Conservation (phyloP, 1,140 invertebrate species). For the Eurytemora carolleeae region DNA sequence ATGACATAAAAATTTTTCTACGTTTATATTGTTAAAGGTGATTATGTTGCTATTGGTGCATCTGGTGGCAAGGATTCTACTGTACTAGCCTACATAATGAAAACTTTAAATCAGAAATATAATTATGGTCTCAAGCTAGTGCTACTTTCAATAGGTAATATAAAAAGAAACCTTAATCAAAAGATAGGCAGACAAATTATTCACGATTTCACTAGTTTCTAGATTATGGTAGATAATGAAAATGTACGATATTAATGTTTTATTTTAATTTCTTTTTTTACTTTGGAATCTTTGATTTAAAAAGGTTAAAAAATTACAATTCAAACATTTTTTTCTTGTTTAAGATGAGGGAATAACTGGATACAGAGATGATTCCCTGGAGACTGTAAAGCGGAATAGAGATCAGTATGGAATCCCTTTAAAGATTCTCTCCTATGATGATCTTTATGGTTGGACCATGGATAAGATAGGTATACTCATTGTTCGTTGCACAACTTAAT, state of each 20-base stretch:
- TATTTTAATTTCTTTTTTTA: too few relatives aligned
- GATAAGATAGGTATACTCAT: constrained; percentile 80
- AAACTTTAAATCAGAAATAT: constrained; percentile 71
- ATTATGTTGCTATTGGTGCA: constrained; percentile 80
- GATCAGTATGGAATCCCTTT: constrained; percentile 81
- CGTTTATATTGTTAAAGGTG: too few relatives aligned
- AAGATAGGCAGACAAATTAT: too few relatives aligned
- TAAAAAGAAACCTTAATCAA: too few relatives aligned
- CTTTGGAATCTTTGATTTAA: too few relatives aligned
- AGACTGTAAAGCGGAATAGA: constrained; percentile 85
- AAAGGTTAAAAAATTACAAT: not conserved
- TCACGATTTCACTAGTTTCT: too few relatives aligned
- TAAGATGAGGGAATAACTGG: constrained; percentile 35
- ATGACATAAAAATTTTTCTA: not conserved
- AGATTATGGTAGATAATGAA: too few relatives aligned
- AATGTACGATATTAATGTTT: too few relatives aligned
- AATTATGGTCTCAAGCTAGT: constrained; percentile 77
- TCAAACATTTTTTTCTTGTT: constrained; percentile 7
- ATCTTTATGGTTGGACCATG: constrained; percentile 99
- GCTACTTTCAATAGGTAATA: constrained; percentile 81
- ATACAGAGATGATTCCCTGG: constrained; percentile 90
- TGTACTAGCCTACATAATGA: constrained; percentile 77
- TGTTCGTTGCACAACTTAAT: too few relatives aligned
- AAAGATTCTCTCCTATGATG: constrained; percentile 92
- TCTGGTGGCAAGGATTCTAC: constrained; percentile 99